Percentiles rank a stretch among this genome's conserved stretches.
Conservation (phyloP, 2,888 invertebrate genomes). For the Coremacera marginata region DNA sequence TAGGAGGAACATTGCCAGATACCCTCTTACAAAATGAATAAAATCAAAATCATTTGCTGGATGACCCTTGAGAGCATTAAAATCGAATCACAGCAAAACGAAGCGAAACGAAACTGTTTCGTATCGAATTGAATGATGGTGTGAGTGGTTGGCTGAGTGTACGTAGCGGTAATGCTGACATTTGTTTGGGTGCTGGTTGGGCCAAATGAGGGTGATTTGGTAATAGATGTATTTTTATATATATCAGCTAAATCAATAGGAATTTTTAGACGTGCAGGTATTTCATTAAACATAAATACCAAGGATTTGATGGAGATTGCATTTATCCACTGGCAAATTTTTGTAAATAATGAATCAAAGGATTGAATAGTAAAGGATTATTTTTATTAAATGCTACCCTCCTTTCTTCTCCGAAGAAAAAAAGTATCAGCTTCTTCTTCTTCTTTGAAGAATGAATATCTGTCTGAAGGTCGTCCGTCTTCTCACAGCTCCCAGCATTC, state of each 20-base stretch:
- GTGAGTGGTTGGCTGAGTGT: constrained; percentile 24
- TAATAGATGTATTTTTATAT: too few species aligned
- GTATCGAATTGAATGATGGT: constrained; percentile 32
- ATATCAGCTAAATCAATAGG: background rate
- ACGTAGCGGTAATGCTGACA: background rate
- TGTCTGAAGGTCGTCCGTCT: background rate
- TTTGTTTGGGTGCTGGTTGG: background rate
- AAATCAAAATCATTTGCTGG: constrained; percentile 35
- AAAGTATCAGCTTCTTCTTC: background rate
- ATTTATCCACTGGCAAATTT: too few species aligned
- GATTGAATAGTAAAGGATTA: too few species aligned
- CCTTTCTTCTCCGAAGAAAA: too few species aligned
- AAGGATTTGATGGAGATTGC: too few species aligned
- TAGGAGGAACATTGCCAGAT: background rate
- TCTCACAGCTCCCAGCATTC: too few species aligned
- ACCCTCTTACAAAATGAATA: constrained; percentile 23
- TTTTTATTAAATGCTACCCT: too few species aligned
- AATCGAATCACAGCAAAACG: constrained; percentile 32
- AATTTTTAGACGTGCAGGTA: background rate
- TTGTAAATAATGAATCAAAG: too few species aligned
- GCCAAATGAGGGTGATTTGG: too few species aligned
- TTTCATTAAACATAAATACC: too few species aligned
- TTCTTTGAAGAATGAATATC: background rate
- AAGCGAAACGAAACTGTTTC: constrained; percentile 19
- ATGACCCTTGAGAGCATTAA: constrained; percentile 33